These are phyloP conservation scores for Stenotaenia linearis DNA, from an alignment of 2,888 invertebrate species.

Conservation along the genomic window DNA sequence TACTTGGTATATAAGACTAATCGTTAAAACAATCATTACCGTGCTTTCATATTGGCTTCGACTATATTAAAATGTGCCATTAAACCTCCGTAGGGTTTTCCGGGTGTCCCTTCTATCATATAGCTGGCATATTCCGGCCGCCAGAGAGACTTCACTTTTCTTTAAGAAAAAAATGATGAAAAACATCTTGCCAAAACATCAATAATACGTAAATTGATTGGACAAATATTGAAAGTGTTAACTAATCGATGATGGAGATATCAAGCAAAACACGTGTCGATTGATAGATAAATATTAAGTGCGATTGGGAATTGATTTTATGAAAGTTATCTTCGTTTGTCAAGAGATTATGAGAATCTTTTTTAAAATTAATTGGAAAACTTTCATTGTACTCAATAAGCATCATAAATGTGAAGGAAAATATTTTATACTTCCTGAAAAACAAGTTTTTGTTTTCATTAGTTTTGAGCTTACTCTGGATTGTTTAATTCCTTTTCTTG, in stretches of 20 bases:
- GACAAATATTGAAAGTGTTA: no score
- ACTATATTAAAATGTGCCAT: conserved; percentile 96
- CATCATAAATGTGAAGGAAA: no score
- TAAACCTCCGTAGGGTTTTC: conserved; percentile 76
- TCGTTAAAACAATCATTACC: conserved; percentile 41
- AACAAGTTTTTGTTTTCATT: not conserved
- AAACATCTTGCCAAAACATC: not conserved
- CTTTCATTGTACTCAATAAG: no score
- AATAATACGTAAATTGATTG: not conserved
- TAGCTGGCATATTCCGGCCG: conserved; percentile 98
- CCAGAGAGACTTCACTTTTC: conserved; percentile 78
- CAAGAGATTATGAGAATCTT: no score
- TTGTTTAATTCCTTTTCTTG: conserved; percentile 74
- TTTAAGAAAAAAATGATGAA: not conserved
- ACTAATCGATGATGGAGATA: no score
- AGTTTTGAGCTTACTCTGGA: conserved; percentile 57
- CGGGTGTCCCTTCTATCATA: conserved; percentile 98
- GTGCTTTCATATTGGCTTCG: conserved; percentile 90
- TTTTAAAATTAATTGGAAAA: no score
- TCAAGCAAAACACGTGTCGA: not conserved
- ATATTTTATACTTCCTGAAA: no score
- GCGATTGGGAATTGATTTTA: no score
- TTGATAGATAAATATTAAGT: not conserved
- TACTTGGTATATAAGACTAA: not conserved
- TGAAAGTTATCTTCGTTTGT: no score